Percentiles rank a stretch among this genome's conserved stretches.
Conservation (phyloP, 2,888 invertebrate genomes). For the Phytoseiulus persimilis region DNA sequence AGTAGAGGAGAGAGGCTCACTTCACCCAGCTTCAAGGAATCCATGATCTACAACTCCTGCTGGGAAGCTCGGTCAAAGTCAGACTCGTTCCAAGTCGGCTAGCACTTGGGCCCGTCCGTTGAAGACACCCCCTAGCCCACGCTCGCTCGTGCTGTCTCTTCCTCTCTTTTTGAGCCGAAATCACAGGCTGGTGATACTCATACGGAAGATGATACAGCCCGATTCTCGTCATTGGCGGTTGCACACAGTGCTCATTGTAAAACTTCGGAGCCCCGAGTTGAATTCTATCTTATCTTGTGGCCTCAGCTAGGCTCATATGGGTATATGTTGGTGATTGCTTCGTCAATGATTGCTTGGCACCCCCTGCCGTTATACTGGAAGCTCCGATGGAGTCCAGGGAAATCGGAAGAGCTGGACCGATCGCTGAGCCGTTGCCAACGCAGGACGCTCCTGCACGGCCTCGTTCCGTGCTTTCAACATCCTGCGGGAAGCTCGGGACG, state of each 20-base stretch:
- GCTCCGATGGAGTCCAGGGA: too few species aligned
- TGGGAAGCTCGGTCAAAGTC: constrained; percentile 5
- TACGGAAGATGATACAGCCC: not conserved
- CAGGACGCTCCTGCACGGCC: too few species aligned
- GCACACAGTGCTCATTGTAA: too few species aligned
- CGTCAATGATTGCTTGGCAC: too few species aligned
- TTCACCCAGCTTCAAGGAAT: not conserved
- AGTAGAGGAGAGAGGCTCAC: not conserved
- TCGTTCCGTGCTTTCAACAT: too few species aligned
- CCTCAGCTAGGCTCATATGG: too few species aligned
- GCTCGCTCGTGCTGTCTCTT: not conserved
- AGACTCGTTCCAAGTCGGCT: not conserved
- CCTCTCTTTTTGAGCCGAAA: not conserved
- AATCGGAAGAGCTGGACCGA: too few species aligned
- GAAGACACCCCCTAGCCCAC: not conserved
- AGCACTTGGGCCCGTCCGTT: not conserved
- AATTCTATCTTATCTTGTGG: too few species aligned
- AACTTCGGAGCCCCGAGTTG: not conserved
- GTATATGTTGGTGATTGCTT: too few species aligned
- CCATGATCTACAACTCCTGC: not conserved
- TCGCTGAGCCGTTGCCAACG: too few species aligned
- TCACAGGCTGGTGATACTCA: not conserved
- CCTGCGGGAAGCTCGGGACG: too few species aligned
- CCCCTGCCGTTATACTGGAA: too few species aligned
- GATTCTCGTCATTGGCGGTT: not conserved